Conservation (phyloP, 2,888 invertebrate genomes). For the Perdita meconis region DNA sequence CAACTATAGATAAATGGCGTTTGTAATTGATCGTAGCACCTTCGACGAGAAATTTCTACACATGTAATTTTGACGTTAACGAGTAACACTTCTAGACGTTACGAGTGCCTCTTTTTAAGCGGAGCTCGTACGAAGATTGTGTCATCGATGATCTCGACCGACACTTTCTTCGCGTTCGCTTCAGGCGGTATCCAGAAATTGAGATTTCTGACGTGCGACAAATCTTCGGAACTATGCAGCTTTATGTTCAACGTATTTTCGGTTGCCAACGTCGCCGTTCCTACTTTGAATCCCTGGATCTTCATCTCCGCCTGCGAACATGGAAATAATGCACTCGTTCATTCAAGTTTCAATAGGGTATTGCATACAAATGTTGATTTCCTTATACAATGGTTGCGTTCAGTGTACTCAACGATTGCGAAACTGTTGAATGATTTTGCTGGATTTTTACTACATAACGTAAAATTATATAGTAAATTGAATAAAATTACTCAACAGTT, state of each 20-base stretch:
- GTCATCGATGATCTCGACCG: slow-evolving; percentile 68
- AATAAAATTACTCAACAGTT: too few relatives aligned
- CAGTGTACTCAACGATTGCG: too few relatives aligned
- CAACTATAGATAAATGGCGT: slow-evolving; percentile 46
- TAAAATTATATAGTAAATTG: too few relatives aligned
- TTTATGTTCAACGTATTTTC: slow-evolving; percentile 71
- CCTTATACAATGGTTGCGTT: too few relatives aligned
- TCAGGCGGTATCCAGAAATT: slow-evolving; percentile 71
- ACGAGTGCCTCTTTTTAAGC: slow-evolving; percentile 37
- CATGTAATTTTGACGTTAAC: background rate
- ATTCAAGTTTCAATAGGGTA: background rate
- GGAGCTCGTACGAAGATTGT: slow-evolving; percentile 71
- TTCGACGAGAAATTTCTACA: slow-evolving; percentile 3
- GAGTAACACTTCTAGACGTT: background rate
- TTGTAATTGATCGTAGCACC: slow-evolving; percentile 40
- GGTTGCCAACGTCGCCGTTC: slow-evolving; percentile 67
- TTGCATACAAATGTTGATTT: too few relatives aligned
- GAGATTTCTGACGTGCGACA: slow-evolving; percentile 54
- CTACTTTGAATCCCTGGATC: slow-evolving; percentile 70
- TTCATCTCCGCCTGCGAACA: slow-evolving; percentile 69
- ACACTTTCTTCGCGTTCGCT: slow-evolving; percentile 66
- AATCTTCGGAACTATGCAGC: slow-evolving; percentile 62
- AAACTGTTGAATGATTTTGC: too few relatives aligned
- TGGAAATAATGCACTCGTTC: background rate
- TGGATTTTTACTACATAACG: too few relatives aligned